These are phyloP conservation scores for Malurus melanocephalus DNA, from an alignment of 2,113 vertebrate genomes.

Conservation along the genomic window DNA sequence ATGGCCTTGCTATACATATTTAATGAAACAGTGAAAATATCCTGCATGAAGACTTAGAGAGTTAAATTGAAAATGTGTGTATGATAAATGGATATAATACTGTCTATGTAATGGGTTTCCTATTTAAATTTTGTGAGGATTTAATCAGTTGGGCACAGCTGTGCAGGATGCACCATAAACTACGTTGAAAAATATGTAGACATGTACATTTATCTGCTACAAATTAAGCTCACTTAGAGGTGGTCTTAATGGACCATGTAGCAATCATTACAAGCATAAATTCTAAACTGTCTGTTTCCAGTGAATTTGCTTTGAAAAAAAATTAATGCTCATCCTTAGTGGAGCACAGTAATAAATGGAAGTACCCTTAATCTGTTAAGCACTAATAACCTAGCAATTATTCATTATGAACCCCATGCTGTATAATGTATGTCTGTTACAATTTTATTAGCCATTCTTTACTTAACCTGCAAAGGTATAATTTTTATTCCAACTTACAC, in stretches of 20 bases:
- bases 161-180: conserved; percentile 81
- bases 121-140: conserved; percentile 86
- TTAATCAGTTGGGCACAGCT: conserved; percentile 84
- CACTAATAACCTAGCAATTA: conserved; percentile 77
- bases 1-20: conserved; percentile 56
- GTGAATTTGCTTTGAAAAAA: conserved; percentile 78
- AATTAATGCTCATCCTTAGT: conserved; percentile 74
- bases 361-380: conserved; percentile 78
- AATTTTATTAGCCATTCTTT: conserved; percentile 56
- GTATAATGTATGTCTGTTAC: conserved; percentile 56
- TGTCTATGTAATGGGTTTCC: conserved; percentile 83
- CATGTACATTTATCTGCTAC: conserved; percentile 85
- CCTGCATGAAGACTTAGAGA: conserved; percentile 30
- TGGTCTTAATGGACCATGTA: conserved; percentile 84
- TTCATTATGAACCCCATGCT: conserved; percentile 71
- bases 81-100: conserved; percentile 81
- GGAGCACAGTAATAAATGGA: conserved; percentile 77
- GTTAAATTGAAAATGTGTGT: conserved; percentile 69
- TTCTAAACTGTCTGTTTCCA: conserved; percentile 79
- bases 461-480: conserved; percentile 40
- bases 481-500: conserved; percentile 37
- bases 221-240: conserved; percentile 87
- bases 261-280: conserved; percentile 84
- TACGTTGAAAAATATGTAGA: conserved; percentile 82
- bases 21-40: conserved; percentile 43